Evolutionary conservation across 2,888 invertebrate genomes (phyloP).

Genomic region (Plagiodera versicolora): DNA sequence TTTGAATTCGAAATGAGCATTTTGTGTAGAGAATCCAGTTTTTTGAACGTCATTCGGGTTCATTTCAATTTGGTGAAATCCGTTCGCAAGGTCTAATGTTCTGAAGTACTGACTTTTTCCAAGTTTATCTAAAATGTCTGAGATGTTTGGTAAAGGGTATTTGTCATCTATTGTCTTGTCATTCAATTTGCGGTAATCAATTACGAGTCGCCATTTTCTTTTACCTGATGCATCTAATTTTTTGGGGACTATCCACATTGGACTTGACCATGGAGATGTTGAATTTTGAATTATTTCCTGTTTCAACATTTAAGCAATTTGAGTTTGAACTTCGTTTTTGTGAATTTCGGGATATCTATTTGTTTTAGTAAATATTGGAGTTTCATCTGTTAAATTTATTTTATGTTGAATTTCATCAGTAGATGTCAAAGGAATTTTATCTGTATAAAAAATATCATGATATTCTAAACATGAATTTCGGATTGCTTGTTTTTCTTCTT

Average conservation of each 20-base stretch:
- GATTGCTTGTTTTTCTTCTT: no score
- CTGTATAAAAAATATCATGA: no score
- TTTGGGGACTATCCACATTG: slow-evolving; percentile 23
- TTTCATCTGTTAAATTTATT: no score
- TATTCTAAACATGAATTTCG: no score
- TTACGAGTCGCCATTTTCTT: slow-evolving; percentile 13
- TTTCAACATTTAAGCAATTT: slow-evolving; percentile 22
- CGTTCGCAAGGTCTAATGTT: slow-evolving; percentile 17
- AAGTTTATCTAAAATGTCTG: slow-evolving; percentile 15
- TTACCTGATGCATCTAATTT: slow-evolving; percentile 23
- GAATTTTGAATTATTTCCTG: slow-evolving; percentile 18
- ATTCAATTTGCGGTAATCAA: slow-evolving; percentile 16
- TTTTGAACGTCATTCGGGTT: slow-evolving; percentile 13
- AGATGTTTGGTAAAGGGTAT: slow-evolving; percentile 16
- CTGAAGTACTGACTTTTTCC: slow-evolving; percentile 14
- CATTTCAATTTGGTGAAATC: slow-evolving; percentile 30
- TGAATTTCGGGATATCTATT: slow-evolving; percentile 37
- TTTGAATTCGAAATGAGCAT: slow-evolving; percentile 15
- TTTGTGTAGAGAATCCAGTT: slow-evolving; percentile 22
- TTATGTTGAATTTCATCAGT: no score
- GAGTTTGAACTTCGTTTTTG: slow-evolving; percentile 33
- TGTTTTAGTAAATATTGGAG: no score
- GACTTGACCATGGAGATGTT: slow-evolving; percentile 20
- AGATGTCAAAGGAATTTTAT: no score
- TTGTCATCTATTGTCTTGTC: slow-evolving; percentile 14